Evolutionary conservation across 2,888 invertebrate genomes (phyloP).

Genomic region (Lasioglossum morio): DNA sequence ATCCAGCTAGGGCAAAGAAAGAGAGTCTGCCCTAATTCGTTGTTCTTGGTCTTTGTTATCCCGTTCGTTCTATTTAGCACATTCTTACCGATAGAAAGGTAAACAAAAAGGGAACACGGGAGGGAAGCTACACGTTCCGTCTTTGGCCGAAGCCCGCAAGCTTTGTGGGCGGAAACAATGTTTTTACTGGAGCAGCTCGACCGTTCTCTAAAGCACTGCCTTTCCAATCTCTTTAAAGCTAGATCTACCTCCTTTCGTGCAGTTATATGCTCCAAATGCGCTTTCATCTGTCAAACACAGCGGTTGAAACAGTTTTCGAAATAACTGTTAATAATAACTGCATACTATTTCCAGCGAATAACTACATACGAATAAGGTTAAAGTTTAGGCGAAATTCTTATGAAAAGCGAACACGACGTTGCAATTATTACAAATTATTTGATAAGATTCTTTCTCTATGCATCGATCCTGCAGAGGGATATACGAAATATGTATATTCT

Average conservation of each 20-base stretch:
- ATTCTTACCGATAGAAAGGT: constrained; percentile 40
- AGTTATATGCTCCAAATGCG: neutral
- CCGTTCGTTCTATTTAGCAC: constrained; percentile 33
- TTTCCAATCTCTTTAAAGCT: constrained; percentile 28
- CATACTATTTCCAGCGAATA: too few species aligned
- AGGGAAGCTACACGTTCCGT: constrained; percentile 14
- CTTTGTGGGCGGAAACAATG: constrained; percentile 50
- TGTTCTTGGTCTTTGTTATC: constrained; percentile 30
- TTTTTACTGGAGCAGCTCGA: constrained; percentile 31
- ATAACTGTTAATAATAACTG: constrained; percentile 7
- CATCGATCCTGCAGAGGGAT: too few species aligned
- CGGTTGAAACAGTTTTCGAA: neutral
- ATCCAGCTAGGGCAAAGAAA: constrained; percentile 38
- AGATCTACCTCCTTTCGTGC: constrained; percentile 3
- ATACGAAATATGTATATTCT: too few species aligned
- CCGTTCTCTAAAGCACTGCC: constrained; percentile 27
- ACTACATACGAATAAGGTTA: too few species aligned
- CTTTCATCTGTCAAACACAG: neutral
- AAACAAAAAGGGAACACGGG: constrained; percentile 24
- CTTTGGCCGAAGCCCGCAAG: constrained; percentile 35
- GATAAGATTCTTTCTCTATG: too few species aligned
- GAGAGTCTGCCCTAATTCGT: constrained; percentile 48
- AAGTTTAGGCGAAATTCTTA: too few species aligned
- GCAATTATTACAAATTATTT: too few species aligned
- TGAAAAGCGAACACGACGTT: too few species aligned